Base-by-base conservation (phyloP, 37 sponge, comb jelly and placozoan species). In the Beroe forskalii region DNA sequence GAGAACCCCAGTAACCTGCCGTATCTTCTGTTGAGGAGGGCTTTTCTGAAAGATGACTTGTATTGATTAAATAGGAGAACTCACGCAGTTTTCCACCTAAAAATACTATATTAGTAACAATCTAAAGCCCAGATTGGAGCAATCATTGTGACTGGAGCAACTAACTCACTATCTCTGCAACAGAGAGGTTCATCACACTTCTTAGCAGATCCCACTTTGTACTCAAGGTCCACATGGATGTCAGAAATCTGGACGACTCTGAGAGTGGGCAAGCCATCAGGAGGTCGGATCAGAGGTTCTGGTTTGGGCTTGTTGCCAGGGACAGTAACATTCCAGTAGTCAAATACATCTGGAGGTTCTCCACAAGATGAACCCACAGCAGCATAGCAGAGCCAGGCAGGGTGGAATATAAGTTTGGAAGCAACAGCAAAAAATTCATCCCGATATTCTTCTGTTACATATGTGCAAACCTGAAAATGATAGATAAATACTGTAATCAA, bases 111-210 rank as follows among this genome's bases (percentile, higher is more conserved):
- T n/a, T n/a, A n/a, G n/a, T n/a, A n/a, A n/a, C n/a, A n/a, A n/a
- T n/a, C n/a, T n/a, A n/a, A n/a, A n/a, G n/a, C n/a, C n/a, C n/a
- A n/a, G n/a, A n/a, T n/a, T n/a, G n/a, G n/a, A n/a, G n/a, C n/a
- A n/a, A n/a, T n/a, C n/a, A n/a, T n/a, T n/a, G n/a, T n/a, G n/a
- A n/a, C n/a, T n/a, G n/a, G n/a, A n/a, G n/a, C n/a, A n/a, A n/a
- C n/a, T n/a, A n/a, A 61, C 39, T 94, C 94, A 32, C 95, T 94
- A 12, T 92, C 93, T 41, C 96, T 67, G 62, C 97, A 97, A 72
- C 97, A 97, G 36, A 95, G 93, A 25, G 95, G 96, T 76, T 97
- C 97, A 23, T 94, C 95, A 67, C 97, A 97, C 40, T 97, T 93
- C 40, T 92, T 93, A 76, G 35, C 72, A 27, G 93, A 76, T 0